phyloP scores from a whole-genome alignment of 2,797 vertebrate species.

The Protonibea diacanthus region DNA sequence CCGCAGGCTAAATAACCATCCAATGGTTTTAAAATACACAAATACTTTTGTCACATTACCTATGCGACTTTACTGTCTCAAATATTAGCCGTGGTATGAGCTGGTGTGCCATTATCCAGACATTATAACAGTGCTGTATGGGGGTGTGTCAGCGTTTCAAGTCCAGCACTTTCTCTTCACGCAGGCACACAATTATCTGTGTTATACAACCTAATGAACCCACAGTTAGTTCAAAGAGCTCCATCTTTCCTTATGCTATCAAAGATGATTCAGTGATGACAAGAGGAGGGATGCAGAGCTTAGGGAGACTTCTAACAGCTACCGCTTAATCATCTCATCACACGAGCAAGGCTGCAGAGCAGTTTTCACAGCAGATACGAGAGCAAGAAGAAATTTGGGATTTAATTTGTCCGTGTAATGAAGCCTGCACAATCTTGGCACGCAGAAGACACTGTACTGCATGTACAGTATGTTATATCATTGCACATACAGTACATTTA shows the following conservation, averaged over 20 bases:
- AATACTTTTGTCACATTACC: background rate
- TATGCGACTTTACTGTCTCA: conserved; percentile 1
- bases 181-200: conserved; percentile 48
- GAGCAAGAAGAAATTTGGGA: conserved; percentile 12
- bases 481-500: background rate
- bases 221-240: conserved; percentile 54
- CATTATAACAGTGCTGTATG: conserved; percentile 1
- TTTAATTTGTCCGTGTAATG: conserved; percentile 58
- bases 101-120: conserved; percentile 15
- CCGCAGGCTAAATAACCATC: background rate
- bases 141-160: conserved; percentile 27
- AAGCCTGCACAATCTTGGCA: conserved; percentile 54
- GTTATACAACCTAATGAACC: conserved; percentile 60
- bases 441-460: conserved; percentile 13
- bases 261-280: conserved; percentile 47
- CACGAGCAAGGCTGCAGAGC: conserved; percentile 10
- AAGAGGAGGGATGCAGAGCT: conserved; percentile 37
- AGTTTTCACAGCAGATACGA: conserved; percentile 32
- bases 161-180: conserved; percentile 33
- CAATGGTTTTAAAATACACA: conserved; percentile 1
- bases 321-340: conserved; percentile 57
- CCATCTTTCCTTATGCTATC: conserved; percentile 39
- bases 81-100: background rate
- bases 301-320: conserved; percentile 26
- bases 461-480: conserved; percentile 19